Evolutionary conservation across 2,888 invertebrate genomes (phyloP).

Genomic region (Tinea semifulvella): DNA sequence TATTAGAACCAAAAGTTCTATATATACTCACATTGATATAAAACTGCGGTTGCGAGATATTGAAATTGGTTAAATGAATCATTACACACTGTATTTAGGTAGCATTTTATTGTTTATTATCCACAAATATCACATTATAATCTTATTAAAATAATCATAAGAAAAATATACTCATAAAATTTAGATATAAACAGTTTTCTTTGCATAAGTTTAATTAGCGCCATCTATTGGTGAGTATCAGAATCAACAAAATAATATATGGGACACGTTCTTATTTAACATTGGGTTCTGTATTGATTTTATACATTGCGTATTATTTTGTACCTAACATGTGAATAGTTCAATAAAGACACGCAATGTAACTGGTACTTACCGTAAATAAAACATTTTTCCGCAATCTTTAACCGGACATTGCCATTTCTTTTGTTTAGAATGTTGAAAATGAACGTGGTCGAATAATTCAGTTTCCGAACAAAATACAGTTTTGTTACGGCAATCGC

Average conservation of each 20-base stretch:
- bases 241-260: background rate
- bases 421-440: constrained; percentile 47
- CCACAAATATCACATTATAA: background rate
- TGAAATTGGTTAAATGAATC: background rate
- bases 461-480: constrained; percentile 41
- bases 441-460: constrained; percentile 62
- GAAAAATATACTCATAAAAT: background rate
- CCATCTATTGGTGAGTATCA: background rate
- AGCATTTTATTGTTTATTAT: background rate
- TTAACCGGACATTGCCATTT: constrained; percentile 51
- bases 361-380: constrained; percentile 41
- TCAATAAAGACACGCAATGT: too few species aligned
- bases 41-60: background rate
- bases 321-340: background rate
- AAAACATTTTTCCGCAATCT: constrained; percentile 51
- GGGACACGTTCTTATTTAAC: too few species aligned
- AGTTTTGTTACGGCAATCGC: constrained; percentile 29
- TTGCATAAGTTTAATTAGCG: background rate
- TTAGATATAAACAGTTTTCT: background rate
- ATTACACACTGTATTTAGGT: background rate
- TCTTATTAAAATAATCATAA: background rate
- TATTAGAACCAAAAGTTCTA: background rate
- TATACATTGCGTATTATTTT: too few species aligned
- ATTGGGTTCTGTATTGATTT: too few species aligned
- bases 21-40: background rate